Percentiles rank a stretch among this genome's conserved stretches.
Evolutionary conservation across 2,888 invertebrate species (phyloP).

Genomic region (Nematopogon swammerdamellus): DNA sequence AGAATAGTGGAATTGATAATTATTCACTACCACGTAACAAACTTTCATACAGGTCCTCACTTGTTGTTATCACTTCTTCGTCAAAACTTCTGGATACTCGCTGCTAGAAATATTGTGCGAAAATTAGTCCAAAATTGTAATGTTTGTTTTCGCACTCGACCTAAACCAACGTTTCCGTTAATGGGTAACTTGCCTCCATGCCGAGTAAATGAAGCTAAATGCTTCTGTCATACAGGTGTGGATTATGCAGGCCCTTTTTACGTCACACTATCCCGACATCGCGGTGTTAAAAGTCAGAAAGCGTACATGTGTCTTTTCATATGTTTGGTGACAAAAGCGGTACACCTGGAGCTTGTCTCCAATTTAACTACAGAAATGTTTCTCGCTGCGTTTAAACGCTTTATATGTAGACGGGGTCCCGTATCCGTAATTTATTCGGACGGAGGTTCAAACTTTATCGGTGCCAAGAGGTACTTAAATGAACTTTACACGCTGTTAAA

Average conservation of each 20-base stretch:
- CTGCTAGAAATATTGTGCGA: too few species aligned
- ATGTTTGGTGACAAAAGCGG: slow-evolving; percentile 5
- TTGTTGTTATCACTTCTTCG: too few species aligned
- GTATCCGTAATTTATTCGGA: not conserved
- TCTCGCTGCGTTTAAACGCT: slow-evolving; percentile 3
- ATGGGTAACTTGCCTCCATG: slow-evolving; percentile 5
- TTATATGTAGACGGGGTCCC: slow-evolving; percentile 4
- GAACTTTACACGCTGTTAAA: not conserved
- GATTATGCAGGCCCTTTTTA: slow-evolving; percentile 8
- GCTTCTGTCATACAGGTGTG: slow-evolving; percentile 5
- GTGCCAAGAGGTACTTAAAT: slow-evolving; percentile 1
- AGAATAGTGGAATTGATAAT: too few species aligned
- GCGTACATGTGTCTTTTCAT: slow-evolving; percentile 6
- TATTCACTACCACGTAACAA: too few species aligned
- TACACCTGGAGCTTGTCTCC: slow-evolving; percentile 5
- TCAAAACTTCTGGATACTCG: too few species aligned
- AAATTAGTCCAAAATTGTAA: too few species aligned
- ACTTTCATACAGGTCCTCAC: too few species aligned
- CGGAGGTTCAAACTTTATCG: slow-evolving; percentile 5
- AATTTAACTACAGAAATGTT: slow-evolving; percentile 3
- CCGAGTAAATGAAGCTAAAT: slow-evolving; percentile 4
- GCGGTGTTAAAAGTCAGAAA: slow-evolving; percentile 3
- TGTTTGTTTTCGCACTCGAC: slow-evolving; percentile 3
- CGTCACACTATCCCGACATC: not conserved
- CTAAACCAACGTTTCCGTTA: not conserved